Conservation (phyloP, 2,888 invertebrate species). For the Hemaris fuciformis region DNA sequence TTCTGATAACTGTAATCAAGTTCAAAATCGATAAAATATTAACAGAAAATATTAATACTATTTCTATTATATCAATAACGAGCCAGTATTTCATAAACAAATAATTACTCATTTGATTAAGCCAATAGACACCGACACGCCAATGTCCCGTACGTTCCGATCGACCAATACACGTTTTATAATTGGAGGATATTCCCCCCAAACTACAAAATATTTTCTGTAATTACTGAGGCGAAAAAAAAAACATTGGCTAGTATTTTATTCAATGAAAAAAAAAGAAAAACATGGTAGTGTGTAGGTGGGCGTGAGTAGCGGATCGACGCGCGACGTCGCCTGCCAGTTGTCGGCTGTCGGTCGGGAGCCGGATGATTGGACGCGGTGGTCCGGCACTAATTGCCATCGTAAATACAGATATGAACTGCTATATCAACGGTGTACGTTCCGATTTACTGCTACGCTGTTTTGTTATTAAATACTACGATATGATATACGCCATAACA, state of each 20-base stretch:
- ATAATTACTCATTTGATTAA: too few species aligned
- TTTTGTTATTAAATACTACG: not conserved
- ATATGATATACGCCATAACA: not conserved
- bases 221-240: not conserved
- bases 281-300: not conserved
- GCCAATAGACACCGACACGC: not conserved
- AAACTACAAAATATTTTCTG: not conserved
- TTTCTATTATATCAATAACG: too few species aligned
- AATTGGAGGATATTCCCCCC: not conserved
- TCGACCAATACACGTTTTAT: not conserved
- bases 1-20: too few species aligned
- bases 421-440: constrained; percentile 1
- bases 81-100: too few species aligned
- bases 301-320: not conserved
- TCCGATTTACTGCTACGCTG: not conserved
- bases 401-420: constrained; percentile 8
- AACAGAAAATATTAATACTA: too few species aligned
- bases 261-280: not conserved
- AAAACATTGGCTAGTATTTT: not conserved
- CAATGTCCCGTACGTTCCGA: not conserved
- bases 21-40: too few species aligned
- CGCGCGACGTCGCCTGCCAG: not conserved
- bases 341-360: constrained; percentile 16
- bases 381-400: constrained; percentile 34
- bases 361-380: constrained; percentile 39